Evolutionary conservation across 2,888 invertebrate species (phyloP), one percentile per base, ranked within the genome.

Genomic region (Phytoseiulus persimilis): DNA sequence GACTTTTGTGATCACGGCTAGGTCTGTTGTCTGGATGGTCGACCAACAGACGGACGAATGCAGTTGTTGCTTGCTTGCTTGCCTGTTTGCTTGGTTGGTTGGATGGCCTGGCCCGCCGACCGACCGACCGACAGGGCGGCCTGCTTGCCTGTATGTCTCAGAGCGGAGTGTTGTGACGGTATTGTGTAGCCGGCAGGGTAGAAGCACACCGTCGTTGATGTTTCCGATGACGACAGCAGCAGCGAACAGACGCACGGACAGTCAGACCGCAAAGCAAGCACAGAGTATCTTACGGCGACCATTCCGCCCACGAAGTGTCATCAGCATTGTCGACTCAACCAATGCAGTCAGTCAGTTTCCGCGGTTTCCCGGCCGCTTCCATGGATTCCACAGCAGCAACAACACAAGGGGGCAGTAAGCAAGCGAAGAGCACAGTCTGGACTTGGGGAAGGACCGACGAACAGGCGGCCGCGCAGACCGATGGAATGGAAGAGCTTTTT

Each of bases 1-100:
- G 65, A 65, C 65, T 65, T 65, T 65, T 65, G 65, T 65, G 65
- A 65, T 65, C 65, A 65, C 28, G 65, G 65, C 65, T 65, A 65
- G 65, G 65, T 65, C 65, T 65, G 65, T 65, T 65, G 65, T 65
- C 65, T 65, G 65, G 65, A 65, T 65, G 65, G 65, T 65, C 65
- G 65, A 65, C 65, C 11, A 65, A 65, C 65, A 65, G 65, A 65
- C 65, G 65, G 65, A 65, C 65, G 65, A 65, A 65, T 65, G 65
- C 65, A 65, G 65, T 65, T 65, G 65, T 65, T 65, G 65, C 65
- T 65, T 65, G 65, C 65, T 65, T 65, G 65, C 65, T 65, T 65
- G 14, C 65, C 65, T 65, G 65, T 65, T 28, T 65, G 65, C 28
- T 65, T 65, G 65, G 23, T 65, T 18, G 65, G 23, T 65, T 65